phyloP scores from a whole-genome alignment of 2,888 invertebrate species.

The Abrostola tripartita region DNA sequence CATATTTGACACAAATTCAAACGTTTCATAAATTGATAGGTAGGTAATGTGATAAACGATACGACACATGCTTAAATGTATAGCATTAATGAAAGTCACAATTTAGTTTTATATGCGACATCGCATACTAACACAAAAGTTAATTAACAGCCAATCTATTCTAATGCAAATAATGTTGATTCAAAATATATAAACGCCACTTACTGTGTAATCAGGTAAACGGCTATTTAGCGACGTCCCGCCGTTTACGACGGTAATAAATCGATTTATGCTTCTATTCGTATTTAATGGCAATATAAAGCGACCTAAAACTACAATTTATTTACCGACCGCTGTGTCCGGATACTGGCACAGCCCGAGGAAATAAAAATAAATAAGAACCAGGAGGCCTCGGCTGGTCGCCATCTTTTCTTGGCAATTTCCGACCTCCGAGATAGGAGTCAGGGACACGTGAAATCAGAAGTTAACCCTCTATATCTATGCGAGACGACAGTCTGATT shows the following conservation, averaged over 20 bases:
- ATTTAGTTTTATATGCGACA: too few relatives aligned
- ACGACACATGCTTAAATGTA: too few relatives aligned
- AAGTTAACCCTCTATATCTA: slow-evolving; percentile 81
- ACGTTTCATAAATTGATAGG: too few relatives aligned
- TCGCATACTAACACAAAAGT: not conserved
- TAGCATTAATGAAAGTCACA: too few relatives aligned
- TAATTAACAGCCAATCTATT: not conserved
- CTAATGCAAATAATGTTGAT: slow-evolving; percentile 26
- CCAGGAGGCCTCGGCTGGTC: slow-evolving; percentile 62
- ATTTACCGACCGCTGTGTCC: slow-evolving; percentile 66
- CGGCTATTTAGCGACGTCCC: slow-evolving; percentile 43
- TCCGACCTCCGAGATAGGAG: slow-evolving; percentile 77
- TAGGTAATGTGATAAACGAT: too few relatives aligned
- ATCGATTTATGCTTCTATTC: slow-evolving; percentile 55
- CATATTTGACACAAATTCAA: too few relatives aligned
- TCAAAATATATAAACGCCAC: slow-evolving; percentile 33
- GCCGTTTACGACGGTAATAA: slow-evolving; percentile 42
- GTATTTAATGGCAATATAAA: slow-evolving; percentile 58
- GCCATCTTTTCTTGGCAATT: slow-evolving; percentile 82
- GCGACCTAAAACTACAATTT: slow-evolving; percentile 67
- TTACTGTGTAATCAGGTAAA: slow-evolving; percentile 42
- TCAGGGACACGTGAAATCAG: slow-evolving; percentile 83
- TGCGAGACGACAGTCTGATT: slow-evolving; percentile 79
- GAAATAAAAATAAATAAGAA: slow-evolving; percentile 82
- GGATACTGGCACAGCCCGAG: slow-evolving; percentile 61